Evolutionary conservation across 2,888 invertebrate species (phyloP).

Genomic region (Icerya purchasi): DNA sequence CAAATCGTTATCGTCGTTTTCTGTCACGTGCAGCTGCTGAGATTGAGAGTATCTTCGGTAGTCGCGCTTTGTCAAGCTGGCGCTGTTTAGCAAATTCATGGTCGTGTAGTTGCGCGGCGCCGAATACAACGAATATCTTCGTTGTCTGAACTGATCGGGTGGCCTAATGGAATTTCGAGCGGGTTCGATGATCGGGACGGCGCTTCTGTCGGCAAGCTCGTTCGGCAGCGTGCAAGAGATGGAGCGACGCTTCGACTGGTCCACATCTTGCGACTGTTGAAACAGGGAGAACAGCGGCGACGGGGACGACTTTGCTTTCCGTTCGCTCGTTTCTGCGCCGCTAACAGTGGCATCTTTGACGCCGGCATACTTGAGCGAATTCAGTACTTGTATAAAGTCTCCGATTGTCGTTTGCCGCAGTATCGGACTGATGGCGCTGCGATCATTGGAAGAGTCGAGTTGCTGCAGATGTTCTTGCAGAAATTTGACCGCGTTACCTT

Average conservation of each 20-base stretch:
- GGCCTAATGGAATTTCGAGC: background rate
- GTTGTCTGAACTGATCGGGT: background rate
- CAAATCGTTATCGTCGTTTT: too few species aligned
- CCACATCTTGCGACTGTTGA: too few species aligned
- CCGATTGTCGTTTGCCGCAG: slow-evolving; percentile 65
- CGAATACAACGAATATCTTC: background rate
- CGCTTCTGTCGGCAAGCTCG: background rate
- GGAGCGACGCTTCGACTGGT: background rate
- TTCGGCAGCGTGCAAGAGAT: background rate
- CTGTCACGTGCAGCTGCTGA: background rate
- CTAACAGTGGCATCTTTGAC: slow-evolving; percentile 23
- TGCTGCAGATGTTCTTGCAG: background rate
- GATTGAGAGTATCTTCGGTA: too few species aligned
- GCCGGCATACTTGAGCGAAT: slow-evolving; percentile 34
- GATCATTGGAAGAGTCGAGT: background rate
- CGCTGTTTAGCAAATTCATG: background rate
- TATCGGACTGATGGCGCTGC: too few species aligned
- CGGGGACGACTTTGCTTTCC: background rate
- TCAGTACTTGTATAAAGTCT: slow-evolving; percentile 54
- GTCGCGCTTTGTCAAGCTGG: background rate
- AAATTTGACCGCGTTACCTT: background rate
- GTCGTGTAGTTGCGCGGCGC: background rate
- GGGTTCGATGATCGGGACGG: background rate
- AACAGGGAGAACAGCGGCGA: slow-evolving; percentile 15
- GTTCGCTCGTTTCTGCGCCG: background rate